Percentiles rank a stretch among this genome's conserved stretches.
These are phyloP conservation scores for Porites cylindrica DNA, from an alignment of 92 coral and sea anemone genomes.

Conservation along the genomic window DNA sequence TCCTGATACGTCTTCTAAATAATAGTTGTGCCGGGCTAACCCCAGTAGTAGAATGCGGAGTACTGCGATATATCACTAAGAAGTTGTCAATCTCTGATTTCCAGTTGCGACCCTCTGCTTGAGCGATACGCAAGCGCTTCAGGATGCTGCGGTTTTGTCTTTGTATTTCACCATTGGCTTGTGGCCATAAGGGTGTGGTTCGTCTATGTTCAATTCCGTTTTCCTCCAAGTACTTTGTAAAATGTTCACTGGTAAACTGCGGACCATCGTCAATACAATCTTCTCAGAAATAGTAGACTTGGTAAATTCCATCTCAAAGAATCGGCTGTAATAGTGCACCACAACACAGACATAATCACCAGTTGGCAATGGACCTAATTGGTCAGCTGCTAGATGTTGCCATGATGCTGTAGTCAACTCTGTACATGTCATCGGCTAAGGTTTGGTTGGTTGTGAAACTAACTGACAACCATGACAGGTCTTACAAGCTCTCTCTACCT, in stretches of 20 bases:
- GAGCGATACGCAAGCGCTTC: conserved; percentile 39
- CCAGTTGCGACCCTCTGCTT: conserved; percentile 51
- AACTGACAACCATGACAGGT: conserved; percentile 42
- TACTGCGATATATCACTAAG: conserved; percentile 5
- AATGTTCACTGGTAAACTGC: conserved; percentile 28
- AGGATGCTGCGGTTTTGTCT: conserved; percentile 54
- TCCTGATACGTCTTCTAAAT: neutral
- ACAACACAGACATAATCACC: conserved; percentile 28
- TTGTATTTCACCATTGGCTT: conserved; percentile 10
- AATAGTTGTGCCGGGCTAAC: neutral
- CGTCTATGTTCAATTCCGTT: conserved; percentile 17
- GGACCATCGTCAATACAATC: conserved; percentile 18
- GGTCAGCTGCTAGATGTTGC: conserved; percentile 52
- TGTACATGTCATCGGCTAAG: conserved; percentile 18
- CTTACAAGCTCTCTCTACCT: conserved; percentile 31
- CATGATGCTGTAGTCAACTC: conserved; percentile 20
- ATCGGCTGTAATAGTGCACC: too few relatives aligned
- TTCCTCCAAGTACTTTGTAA: too few relatives aligned
- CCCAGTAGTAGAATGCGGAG: conserved; percentile 16
- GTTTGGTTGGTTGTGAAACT: conserved; percentile 9
- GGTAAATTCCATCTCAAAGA: too few relatives aligned
- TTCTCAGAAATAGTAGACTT: too few relatives aligned
- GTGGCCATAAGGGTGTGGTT: conserved; percentile 39
- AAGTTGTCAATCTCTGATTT: conserved; percentile 13
- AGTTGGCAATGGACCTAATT: conserved; percentile 51